Conservation (phyloP, 2,888 invertebrate species). For the Tuta absoluta region DNA sequence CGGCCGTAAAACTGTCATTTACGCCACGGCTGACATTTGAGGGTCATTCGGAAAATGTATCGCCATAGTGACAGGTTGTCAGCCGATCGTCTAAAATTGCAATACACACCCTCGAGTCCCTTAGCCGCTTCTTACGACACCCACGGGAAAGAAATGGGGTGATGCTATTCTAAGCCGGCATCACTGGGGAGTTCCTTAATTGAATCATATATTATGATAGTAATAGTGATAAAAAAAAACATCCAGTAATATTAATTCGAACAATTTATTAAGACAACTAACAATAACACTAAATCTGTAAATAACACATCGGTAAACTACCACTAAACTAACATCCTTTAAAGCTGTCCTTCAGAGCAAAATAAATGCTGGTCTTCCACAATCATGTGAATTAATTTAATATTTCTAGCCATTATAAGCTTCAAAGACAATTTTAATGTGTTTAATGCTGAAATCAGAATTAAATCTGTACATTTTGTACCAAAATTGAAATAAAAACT, state of each 20-base stretch:
- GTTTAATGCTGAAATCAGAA: not conserved
- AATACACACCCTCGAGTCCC: too few relatives aligned
- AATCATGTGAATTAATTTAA: not conserved
- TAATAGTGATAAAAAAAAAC: not conserved
- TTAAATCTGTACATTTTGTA: not conserved
- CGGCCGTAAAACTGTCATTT: too few relatives aligned
- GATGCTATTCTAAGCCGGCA: too few relatives aligned
- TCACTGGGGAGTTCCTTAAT: too few relatives aligned
- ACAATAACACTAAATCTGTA: conserved; percentile 50
- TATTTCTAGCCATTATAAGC: not conserved
- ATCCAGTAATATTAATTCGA: conserved; percentile 3
- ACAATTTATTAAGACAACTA: conserved; percentile 57
- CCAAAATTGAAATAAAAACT: not conserved
- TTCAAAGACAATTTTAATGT: not conserved
- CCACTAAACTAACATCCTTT: conserved; percentile 60
- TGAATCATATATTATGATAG: not conserved
- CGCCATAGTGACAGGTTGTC: too few relatives aligned
- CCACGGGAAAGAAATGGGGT: too few relatives aligned
- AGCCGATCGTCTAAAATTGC: too few relatives aligned
- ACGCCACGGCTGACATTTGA: too few relatives aligned
- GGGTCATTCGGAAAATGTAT: too few relatives aligned
- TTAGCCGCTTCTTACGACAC: too few relatives aligned
- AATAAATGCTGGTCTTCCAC: conserved; percentile 18
- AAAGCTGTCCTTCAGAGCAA: conserved; percentile 64
- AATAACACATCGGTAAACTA: conserved; percentile 12